These are phyloP conservation scores for Cromileptes altivelis DNA, from an alignment of 2,113 vertebrate species.

Conservation along the genomic window DNA sequence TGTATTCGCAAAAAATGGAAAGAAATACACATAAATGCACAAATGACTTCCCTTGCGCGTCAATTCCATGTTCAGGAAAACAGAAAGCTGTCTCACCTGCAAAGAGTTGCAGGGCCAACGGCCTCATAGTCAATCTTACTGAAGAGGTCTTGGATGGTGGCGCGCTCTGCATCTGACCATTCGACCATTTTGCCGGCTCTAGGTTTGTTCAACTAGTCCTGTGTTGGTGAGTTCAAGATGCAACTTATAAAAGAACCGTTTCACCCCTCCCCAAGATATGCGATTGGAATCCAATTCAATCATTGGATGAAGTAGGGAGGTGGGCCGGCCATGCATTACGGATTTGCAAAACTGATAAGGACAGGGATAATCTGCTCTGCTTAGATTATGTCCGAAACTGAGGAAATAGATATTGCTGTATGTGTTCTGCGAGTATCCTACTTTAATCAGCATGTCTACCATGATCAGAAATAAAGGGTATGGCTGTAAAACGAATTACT, in stretches of 20 bases:
- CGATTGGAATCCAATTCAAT: not conserved
- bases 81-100: slow-evolving; percentile 33
- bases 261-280: slow-evolving; percentile 17
- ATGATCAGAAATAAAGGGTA: not conserved
- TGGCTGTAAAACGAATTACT: not conserved
- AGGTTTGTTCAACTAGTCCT: not conserved
- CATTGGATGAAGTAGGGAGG: not conserved
- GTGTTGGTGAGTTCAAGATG: not conserved
- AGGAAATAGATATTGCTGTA: not conserved
- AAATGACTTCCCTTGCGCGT: too few species aligned
- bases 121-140: slow-evolving; percentile 58
- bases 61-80: too few species aligned
- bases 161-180: slow-evolving; percentile 77
- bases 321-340: not conserved
- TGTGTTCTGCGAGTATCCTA: not conserved
- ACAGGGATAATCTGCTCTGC: not conserved
- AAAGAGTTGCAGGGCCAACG: slow-evolving; percentile 52
- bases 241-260: slow-evolving; percentile 14
- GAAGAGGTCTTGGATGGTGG: slow-evolving; percentile 70
- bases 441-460: not conserved
- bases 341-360: slow-evolving; percentile 14
- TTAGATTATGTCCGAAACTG: slow-evolving; percentile 1
- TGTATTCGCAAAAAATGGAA: too few species aligned
- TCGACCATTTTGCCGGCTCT: slow-evolving; percentile 73
- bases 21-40: too few species aligned